These are phyloP conservation scores for Indicator indicator DNA, from an alignment of 2,113 vertebrate genomes.

Conservation along the genomic window DNA sequence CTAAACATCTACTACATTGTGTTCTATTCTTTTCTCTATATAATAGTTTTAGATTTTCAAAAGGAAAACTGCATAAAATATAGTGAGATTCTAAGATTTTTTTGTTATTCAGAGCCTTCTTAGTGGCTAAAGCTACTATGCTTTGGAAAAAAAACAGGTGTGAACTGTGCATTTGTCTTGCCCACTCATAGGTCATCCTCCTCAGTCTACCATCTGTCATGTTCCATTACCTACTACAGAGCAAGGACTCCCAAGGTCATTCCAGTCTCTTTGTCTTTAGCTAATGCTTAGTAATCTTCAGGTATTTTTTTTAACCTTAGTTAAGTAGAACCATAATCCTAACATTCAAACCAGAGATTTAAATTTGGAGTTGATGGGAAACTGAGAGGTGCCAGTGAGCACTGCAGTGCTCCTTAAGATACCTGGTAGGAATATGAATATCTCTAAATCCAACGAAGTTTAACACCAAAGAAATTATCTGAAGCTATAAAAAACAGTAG, in stretches of 20 bases:
- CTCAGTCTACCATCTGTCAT: not conserved
- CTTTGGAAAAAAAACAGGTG: not conserved
- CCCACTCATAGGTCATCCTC: not conserved
- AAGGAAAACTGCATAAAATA: not conserved
- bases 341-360: not conserved
- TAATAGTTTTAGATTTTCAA: not conserved
- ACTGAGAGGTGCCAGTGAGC: not conserved
- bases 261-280: not conserved
- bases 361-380: not conserved
- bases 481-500: not conserved
- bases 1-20: not conserved
- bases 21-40: not conserved
- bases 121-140: not conserved
- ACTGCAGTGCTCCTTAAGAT: not conserved
- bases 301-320: not conserved
- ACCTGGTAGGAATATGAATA: not conserved
- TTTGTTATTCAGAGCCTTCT: not conserved
- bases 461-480: not conserved
- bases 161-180: not conserved
- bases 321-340: not conserved
- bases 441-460: not conserved
- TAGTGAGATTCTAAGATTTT: not conserved
- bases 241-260: not conserved
- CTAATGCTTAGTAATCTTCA: not conserved
- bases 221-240: not conserved